Conservation (phyloP, 2,797 vertebrate genomes). For the Melanogrammus aeglefinus region DNA sequence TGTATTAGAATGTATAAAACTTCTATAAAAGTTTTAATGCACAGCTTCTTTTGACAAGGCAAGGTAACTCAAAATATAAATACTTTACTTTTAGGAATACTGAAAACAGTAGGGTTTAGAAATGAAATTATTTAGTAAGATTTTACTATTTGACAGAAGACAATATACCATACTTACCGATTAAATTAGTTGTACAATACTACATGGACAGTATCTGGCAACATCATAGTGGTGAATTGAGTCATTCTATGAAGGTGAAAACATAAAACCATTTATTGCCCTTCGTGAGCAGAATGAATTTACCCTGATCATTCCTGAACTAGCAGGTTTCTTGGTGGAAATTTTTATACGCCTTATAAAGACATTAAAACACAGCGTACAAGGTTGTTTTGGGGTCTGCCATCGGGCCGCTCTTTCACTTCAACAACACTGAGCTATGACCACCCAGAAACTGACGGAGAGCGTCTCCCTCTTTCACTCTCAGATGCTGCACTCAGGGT, state of each 20-base stretch:
- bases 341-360: neutral
- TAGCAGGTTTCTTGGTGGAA: neutral
- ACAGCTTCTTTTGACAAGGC: neutral
- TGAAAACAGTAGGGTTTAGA: neutral
- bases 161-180: neutral
- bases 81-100: neutral
- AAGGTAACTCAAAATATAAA: neutral
- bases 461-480: no score
- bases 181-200: neutral
- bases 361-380: neutral
- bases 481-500: neutral
- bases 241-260: neutral
- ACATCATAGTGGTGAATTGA: neutral
- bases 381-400: neutral
- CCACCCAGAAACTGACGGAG: slow-evolving; percentile 14
- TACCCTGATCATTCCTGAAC: neutral
- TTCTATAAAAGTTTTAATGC: neutral
- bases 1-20: neutral
- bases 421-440: neutral
- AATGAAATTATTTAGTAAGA: neutral
- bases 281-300: neutral
- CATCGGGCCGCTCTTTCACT: neutral
- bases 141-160: neutral
- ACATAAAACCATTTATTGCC: neutral
- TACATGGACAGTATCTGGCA: neutral